Evolutionary conservation across 2,113 vertebrate genomes (phyloP), one percentile per base, ranked within the genome.

Genomic region (Bombycilla garrulus): DNA sequence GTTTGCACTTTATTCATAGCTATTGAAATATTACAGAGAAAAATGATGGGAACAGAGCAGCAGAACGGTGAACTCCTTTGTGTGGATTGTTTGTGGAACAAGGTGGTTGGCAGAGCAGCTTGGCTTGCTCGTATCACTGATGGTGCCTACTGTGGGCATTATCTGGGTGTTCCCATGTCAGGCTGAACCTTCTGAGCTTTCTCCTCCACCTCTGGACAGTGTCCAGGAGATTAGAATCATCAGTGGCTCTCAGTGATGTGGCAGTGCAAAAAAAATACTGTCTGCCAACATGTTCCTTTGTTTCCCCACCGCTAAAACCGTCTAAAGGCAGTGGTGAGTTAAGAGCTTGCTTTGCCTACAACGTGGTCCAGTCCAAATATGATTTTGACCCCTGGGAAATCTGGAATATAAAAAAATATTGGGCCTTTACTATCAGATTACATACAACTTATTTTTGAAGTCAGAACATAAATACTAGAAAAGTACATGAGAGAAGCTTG

Each of bases 101-200:
- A 14, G 35, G 60, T 38, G 66, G 29, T 16, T 57, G 61, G 81
- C 48, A 60, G 66, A 57, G 44, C 42, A 65, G 53, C 44, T 81
- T 2, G 1, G 15, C 10, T 81, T 67, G 53, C 15, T 79, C 1
- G 0, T 44, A 21, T 50, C 0, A 0, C 60, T 45, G 44, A 18
- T 29, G 51, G 66, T 92, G 45, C 31, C 40, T 73, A 1, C 40
- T 54, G 36, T 1, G 2, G 18, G 28, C 15, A 80, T 92, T 78
- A 42, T 47, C 31, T 78, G 71, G 23, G 29, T 74, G 23, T 85
- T 79, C 31, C 53, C 45, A 5, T 17, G 11, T 54, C 79, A 73
- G 58, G 15, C 38, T 77, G n/a, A 33, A 15, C 66, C 20, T 44
- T 76, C 61, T 88, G 70, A 29, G 19, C 35, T 38, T 42, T 62